Evolutionary conservation across 2,888 invertebrate species (phyloP).

Genomic region (Dolichomitus sp.): DNA sequence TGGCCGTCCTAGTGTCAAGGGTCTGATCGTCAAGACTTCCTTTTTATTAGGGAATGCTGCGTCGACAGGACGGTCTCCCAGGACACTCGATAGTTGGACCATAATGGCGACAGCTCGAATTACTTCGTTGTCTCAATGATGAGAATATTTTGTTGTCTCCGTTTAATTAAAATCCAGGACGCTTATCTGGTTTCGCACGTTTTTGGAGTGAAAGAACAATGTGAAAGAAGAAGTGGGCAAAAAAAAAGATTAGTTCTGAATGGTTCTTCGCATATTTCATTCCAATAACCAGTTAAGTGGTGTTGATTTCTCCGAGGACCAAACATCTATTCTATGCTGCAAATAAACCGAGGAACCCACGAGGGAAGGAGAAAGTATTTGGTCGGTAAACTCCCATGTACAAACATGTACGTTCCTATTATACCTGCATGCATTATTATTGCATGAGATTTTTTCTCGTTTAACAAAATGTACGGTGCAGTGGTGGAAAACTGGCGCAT

Average conservation of each 20-base stretch:
- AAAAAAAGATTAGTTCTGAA: slow-evolving; percentile 29
- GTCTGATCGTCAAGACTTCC: slow-evolving; percentile 45
- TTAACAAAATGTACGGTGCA: not conserved
- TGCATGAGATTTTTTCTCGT: not conserved
- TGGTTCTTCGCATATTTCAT: slow-evolving; percentile 21
- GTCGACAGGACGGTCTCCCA: slow-evolving; percentile 6
- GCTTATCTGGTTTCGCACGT: not conserved
- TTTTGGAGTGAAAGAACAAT: not conserved
- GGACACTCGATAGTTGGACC: not conserved
- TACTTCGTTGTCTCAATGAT: slow-evolving; percentile 38
- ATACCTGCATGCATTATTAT: slow-evolving; percentile 1
- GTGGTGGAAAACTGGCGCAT: not conserved
- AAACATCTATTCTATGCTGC: slow-evolving; percentile 60
- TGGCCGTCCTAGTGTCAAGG: slow-evolving; percentile 42
- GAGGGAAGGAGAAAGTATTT: not conserved
- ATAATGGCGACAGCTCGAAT: slow-evolving; percentile 8
- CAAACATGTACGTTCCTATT: not conserved
- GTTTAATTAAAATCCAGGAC: not conserved
- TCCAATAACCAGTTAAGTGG: slow-evolving; percentile 15
- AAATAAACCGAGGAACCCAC: slow-evolving; percentile 63
- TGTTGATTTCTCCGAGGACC: slow-evolving; percentile 68
- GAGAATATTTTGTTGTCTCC: slow-evolving; percentile 23
- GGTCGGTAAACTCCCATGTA: not conserved
- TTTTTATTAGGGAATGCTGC: slow-evolving; percentile 38
- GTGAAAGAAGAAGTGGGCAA: not conserved